Evolutionary conservation across 2,888 invertebrate species (phyloP), one percentile per base, ranked within the genome.

Genomic region (Corythucha ciliata): DNA sequence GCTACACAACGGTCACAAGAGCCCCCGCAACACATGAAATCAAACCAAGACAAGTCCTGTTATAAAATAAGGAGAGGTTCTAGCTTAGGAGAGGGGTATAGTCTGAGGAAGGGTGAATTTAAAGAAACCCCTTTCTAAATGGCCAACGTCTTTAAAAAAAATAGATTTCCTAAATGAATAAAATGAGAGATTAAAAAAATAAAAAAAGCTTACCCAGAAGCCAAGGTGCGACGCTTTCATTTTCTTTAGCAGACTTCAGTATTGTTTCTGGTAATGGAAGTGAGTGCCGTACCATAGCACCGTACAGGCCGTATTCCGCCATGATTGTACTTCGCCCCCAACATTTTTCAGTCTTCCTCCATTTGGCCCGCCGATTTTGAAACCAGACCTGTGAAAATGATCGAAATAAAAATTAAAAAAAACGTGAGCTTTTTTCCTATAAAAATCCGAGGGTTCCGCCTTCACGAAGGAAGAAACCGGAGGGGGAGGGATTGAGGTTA

Each of bases 321-420:
- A 98, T 98, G 67, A 97, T 98, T 63, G 97, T 97, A 67, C 93
- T 92, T 64, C 93, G 79, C 41, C 98, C 98, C 98, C 98, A 98
- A 63, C 94, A 96, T 69, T 98, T 98, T 73, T 98, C 97, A 48
- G 97, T 98, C 72, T 98, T 98, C 57, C 97, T 83, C 97, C 97
- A 98, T 69, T 97, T 97, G 64, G 97, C 97, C 37, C 97, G 78
- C 22, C 97, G 80, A 72, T 98, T 98, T 75, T 93, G 93, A 72
- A 93, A 98, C 97, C 97, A 98, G 49, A 98, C 97, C 97, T 98
- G 76, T 1, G 74, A 74, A 57, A 60, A 57, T n/a, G n/a, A n/a
- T n/a, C n/a, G n/a, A n/a, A n/a, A n/a, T n/a, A n/a, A n/a, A n/a
- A n/a, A n/a, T n/a, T n/a, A n/a, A n/a, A n/a, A n/a, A n/a, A n/a